Conservation (phyloP, 1,140 invertebrate genomes). For the Rhagoletis pomonella region DNA sequence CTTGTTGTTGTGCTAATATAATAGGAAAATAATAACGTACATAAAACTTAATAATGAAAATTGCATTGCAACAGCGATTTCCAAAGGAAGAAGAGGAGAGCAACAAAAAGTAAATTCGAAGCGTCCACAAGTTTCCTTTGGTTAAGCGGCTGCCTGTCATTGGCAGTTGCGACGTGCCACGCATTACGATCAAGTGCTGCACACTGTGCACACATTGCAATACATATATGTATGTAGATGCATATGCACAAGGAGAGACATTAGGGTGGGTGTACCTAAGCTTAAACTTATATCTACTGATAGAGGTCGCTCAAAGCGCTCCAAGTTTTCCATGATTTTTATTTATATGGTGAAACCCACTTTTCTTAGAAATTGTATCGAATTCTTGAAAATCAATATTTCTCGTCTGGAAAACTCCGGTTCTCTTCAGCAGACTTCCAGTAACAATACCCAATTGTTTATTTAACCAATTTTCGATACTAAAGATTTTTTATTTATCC, state of each 20-base stretch:
- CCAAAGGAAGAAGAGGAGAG: background rate
- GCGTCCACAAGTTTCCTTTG: background rate
- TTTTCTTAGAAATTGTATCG: too few relatives aligned
- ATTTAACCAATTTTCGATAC: too few relatives aligned
- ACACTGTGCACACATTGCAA: slow-evolving; percentile 4
- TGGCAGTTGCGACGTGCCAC: slow-evolving; percentile 34
- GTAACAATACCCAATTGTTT: too few relatives aligned
- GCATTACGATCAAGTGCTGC: slow-evolving; percentile 38
- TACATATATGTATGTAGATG: background rate
- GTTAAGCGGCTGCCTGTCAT: slow-evolving; percentile 38
- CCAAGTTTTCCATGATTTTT: too few relatives aligned
- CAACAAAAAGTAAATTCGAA: background rate
- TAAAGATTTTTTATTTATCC: too few relatives aligned
- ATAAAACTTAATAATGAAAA: slow-evolving; percentile 52
- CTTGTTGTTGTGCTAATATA: slow-evolving; percentile 35
- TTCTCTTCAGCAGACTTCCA: too few relatives aligned
- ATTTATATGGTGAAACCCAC: too few relatives aligned
- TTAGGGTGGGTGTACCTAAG: background rate
- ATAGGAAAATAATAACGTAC: slow-evolving; percentile 51
- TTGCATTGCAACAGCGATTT: slow-evolving; percentile 11
- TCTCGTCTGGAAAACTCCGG: too few relatives aligned
- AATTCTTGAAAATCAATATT: too few relatives aligned
- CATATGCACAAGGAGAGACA: background rate
- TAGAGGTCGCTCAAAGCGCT: too few relatives aligned
- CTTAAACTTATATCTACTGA: too few relatives aligned